Evolutionary conservation across 2,797 vertebrate genomes (phyloP), one percentile per base, ranked within the genome.

Genomic region (Rhinichthys osculus): DNA sequence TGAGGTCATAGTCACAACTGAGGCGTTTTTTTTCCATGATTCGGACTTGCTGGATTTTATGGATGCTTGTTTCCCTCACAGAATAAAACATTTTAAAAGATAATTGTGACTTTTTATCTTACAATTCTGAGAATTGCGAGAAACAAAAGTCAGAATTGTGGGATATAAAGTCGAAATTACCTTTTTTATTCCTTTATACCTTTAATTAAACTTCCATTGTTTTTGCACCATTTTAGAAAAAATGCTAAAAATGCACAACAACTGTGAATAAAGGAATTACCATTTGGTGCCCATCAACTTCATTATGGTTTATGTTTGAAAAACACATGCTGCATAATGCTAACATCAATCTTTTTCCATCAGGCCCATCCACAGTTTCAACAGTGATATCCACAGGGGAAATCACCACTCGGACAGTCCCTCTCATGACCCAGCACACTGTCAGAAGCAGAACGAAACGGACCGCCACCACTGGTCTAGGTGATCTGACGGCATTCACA

Each of bases 351-450:
- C 81, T 66, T 84, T 71, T 70, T 87, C 72, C 85, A 84, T 62
- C 88, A 95, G 94, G 87, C 71, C 19, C 78, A 16, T 85, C 89
- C 64, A 83, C 80, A 42, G 69, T 84, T 7, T 87, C 92, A 73
- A 79, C 85, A 44, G 21, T 59, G 54, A 85, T 67, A 77, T 84
- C 52, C 44, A 78, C 78, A 23, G 67, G 71, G 59, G 71, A 72
- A 1, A 82, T 66, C 7, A 77, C 84, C 10, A 84, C 83, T 38
- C 62, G 79, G 23, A 77, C 67, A 23, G 21, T 57, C n/a, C 47
- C 87, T 19, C 50, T 9, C 50, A 79, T 87, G 3, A 82, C 87
- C 1, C 44, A 66, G 30, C 64, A 47, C 13, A 50, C 66, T 2
- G 38, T 59, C 73, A 85, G 72, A 83, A 80, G 89, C 69, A 89